Conservation (phyloP, 1,140 invertebrate species). For the Drosophila melanica region DNA sequence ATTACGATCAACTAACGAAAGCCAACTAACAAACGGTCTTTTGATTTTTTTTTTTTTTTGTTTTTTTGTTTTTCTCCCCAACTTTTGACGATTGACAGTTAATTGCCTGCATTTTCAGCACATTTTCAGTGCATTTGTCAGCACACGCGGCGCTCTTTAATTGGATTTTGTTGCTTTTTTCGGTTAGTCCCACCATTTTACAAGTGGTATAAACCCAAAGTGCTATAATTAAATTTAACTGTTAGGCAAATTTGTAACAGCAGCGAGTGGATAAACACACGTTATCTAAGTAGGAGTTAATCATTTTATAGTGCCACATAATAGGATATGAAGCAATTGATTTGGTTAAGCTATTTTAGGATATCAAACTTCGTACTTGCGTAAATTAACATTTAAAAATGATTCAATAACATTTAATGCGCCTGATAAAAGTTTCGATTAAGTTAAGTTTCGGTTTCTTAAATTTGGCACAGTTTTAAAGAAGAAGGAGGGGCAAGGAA, state of each 20-base stretch:
- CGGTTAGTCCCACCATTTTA: not conserved
- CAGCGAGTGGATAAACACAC: too few species aligned
- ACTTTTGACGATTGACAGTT: conserved; percentile 52
- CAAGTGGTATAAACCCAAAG: not conserved
- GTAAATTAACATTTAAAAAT: too few species aligned
- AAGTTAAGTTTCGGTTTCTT: too few species aligned
- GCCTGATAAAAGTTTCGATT: too few species aligned
- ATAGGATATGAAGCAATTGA: not conserved
- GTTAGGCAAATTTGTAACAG: conserved; percentile 8
- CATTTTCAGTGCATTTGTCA: conserved; percentile 50
- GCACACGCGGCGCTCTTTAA: conserved; percentile 11
- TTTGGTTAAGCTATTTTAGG: too few species aligned
- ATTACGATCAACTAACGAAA: conserved; percentile 68
- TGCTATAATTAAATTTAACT: conserved; percentile 18
- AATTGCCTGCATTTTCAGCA: conserved; percentile 64
- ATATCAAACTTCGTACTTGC: too few species aligned
- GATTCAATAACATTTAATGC: too few species aligned
- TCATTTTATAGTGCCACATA: too few species aligned
- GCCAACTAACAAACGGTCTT: conserved; percentile 8
- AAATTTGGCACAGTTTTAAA: too few species aligned
- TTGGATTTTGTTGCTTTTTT: conserved; percentile 7
- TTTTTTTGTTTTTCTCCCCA: not conserved
- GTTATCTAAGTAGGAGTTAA: too few species aligned
- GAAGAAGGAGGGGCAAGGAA: too few species aligned
- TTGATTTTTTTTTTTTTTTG: not conserved